Conservation (phyloP, 2,888 invertebrate species). For the Lutraria lutraria region DNA sequence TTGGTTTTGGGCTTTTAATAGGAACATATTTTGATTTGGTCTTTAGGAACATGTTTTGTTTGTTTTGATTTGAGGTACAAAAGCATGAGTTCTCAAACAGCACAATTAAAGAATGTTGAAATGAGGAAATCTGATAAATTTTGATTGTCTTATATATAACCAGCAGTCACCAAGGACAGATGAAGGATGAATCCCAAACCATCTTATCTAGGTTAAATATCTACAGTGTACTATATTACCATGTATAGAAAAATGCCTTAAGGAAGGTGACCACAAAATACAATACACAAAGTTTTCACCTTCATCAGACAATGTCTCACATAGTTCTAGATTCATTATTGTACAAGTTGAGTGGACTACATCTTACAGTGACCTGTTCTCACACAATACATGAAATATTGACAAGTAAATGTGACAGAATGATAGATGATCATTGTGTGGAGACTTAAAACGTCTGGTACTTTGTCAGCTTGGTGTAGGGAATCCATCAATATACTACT, state of each 20-base stretch:
- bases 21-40: too few relatives aligned
- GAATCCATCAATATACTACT: conserved; percentile 8
- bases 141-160: too few relatives aligned
- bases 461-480: background rate
- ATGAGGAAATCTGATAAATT: too few relatives aligned
- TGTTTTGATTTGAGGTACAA: too few relatives aligned
- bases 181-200: background rate
- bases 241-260: background rate
- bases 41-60: too few relatives aligned
- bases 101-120: too few relatives aligned
- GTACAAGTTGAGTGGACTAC: background rate
- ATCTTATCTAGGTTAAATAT: background rate
- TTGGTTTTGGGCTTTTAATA: too few relatives aligned
- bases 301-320: background rate
- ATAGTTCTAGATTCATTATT: background rate
- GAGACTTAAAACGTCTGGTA: background rate
- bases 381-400: conserved; percentile 18
- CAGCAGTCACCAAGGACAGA: background rate
- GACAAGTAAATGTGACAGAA: conserved; percentile 15
- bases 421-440: conserved; percentile 26
- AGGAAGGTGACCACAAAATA: background rate
- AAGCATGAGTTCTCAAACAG: too few relatives aligned
- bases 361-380: background rate
- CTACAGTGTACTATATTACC: background rate
- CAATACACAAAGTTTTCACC: conserved; percentile 17